Conservation (phyloP, 2,888 invertebrate species). For the Sinelater perroti region DNA sequence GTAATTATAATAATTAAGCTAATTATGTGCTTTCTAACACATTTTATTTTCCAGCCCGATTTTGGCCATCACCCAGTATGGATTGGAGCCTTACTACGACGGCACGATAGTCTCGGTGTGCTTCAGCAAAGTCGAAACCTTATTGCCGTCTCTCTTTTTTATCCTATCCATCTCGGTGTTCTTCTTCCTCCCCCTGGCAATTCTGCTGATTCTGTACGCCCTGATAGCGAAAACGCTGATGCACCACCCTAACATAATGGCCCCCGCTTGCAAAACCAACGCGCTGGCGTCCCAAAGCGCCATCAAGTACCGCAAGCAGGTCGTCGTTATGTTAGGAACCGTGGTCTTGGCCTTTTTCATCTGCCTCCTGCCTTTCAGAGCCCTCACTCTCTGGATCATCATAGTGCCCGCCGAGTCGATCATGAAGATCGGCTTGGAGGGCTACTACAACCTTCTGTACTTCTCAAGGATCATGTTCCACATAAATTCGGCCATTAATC, state of each 20-base stretch:
- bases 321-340: constrained; percentile 88
- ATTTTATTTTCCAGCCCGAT: constrained; percentile 78
- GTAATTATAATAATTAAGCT: no score
- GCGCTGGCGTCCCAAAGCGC: constrained; percentile 65
- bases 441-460: constrained; percentile 83
- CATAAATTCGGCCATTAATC: constrained; percentile 90
- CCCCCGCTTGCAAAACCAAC: constrained; percentile 67
- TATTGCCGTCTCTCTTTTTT: constrained; percentile 84
- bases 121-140: constrained; percentile 79
- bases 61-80: constrained; percentile 80
- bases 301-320: constrained; percentile 79
- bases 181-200: constrained; percentile 83
- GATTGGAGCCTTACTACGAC: constrained; percentile 75
- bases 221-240: constrained; percentile 87
- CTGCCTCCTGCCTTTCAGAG: constrained; percentile 88
- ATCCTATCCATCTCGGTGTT: constrained; percentile 82
- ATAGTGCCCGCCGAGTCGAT: constrained; percentile 73
- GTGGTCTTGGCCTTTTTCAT: constrained; percentile 91
- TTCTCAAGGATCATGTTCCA: constrained; percentile 89
- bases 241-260: constrained; percentile 76
- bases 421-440: constrained; percentile 75
- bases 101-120: constrained; percentile 79
- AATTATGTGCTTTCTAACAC: no score
- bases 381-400: constrained; percentile 87
- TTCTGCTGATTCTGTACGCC: constrained; percentile 83